Conservation (phyloP, 2,888 invertebrate species). For the Sipunculus nudus region DNA sequence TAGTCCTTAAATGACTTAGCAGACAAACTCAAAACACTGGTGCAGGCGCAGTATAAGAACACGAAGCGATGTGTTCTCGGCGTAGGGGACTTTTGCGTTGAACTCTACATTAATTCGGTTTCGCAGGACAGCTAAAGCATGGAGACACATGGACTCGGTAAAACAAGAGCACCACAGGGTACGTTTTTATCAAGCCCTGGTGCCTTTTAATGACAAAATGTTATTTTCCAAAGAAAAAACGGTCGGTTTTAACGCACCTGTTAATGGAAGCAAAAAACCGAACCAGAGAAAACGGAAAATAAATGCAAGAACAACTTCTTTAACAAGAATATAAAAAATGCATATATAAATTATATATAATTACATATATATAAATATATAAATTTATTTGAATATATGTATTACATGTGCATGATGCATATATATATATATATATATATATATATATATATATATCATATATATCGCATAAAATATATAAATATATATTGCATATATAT, state of each 20-base stretch:
- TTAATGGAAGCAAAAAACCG: not conserved
- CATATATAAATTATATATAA: too few species aligned
- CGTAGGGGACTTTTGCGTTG: not conserved
- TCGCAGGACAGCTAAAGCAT: not conserved
- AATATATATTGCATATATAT: too few species aligned
- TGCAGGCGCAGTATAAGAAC: not conserved
- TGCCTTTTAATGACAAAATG: not conserved
- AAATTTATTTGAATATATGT: too few species aligned
- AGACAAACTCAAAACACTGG: not conserved
- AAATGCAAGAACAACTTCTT: not conserved
- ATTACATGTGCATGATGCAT: too few species aligned
- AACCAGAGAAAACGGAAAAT: not conserved
- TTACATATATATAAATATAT: too few species aligned
- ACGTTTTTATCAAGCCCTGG: not conserved
- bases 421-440: too few species aligned
- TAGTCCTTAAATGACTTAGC: not conserved
- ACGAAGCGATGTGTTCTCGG: not conserved
- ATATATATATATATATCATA: too few species aligned
- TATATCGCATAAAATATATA: too few species aligned
- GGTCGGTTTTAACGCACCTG: not conserved
- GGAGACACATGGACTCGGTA: not conserved
- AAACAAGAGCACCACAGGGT: not conserved
- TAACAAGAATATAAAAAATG: too few species aligned
- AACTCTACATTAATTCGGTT: not conserved
- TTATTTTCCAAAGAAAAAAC: not conserved